Percentiles rank a stretch among this genome's conserved stretches.
Conservation (phyloP, 2,797 vertebrate genomes). For the Triplophysa bombifrons region DNA sequence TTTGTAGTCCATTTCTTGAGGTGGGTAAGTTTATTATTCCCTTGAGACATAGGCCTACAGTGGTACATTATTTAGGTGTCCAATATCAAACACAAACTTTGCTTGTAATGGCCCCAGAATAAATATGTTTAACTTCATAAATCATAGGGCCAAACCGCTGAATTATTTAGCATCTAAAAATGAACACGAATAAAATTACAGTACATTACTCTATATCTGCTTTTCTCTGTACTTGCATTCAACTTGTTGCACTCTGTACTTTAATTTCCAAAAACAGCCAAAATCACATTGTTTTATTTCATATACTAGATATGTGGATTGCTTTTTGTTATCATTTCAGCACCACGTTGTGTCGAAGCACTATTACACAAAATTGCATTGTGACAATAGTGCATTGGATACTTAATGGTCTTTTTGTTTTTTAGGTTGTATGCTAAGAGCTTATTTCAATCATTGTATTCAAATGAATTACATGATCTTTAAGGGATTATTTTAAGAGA, state of each 20-base stretch:
- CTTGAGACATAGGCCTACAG: constrained; percentile 2
- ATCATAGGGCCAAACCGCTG: constrained; percentile 4
- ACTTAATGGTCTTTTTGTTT: no score
- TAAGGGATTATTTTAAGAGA: no score
- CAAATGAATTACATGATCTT: no score
- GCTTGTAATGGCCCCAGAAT: background rate
- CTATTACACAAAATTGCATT: no score
- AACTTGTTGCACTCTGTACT: background rate
- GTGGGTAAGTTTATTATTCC: constrained; percentile 4
- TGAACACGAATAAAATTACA: background rate
- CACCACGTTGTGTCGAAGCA: background rate
- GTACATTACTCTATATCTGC: background rate
- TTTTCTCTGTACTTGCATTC: background rate
- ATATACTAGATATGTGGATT: no score
- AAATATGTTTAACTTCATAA: constrained; percentile 29
- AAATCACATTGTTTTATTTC: background rate
- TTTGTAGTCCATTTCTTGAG: constrained; percentile 11
- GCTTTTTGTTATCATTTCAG: background rate
- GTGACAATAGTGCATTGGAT: no score
- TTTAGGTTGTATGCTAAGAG: no score
- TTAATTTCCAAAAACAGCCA: background rate
- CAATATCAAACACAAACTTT: constrained; percentile 8
- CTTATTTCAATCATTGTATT: no score
- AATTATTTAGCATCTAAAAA: constrained; percentile 15
- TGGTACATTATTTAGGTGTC: constrained; percentile 43